Evolutionary conservation across 2,797 vertebrate species (phyloP).

Genomic region (Fringilla coelebs): DNA sequence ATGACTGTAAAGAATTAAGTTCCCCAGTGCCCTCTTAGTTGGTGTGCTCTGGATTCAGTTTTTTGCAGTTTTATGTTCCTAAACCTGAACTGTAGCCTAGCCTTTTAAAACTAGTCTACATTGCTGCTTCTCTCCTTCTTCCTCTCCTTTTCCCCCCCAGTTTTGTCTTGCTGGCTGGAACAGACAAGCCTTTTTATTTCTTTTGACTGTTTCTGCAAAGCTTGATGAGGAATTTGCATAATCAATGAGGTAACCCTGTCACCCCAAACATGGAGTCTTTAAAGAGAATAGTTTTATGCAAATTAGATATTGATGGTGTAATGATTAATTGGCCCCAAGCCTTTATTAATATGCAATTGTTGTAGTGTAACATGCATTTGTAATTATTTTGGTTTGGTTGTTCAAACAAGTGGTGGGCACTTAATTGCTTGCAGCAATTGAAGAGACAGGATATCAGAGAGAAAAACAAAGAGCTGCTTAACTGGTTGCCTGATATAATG

Average conservation of each 20-base stretch:
- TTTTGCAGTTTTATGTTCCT: neutral
- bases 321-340: slow-evolving; percentile 93
- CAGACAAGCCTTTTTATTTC: slow-evolving; percentile 86
- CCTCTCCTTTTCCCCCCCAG: accelerated
- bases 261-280: slow-evolving; percentile 92
- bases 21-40: neutral
- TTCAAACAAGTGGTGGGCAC: slow-evolving; percentile 89
- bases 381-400: slow-evolving; percentile 89
- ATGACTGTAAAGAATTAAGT: neutral
- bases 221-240: slow-evolving; percentile 93
- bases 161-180: slow-evolving; percentile 71
- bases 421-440: slow-evolving; percentile 74
- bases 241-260: slow-evolving; percentile 94
- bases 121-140: neutral
- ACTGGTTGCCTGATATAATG: neutral
- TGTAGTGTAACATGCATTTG: slow-evolving; percentile 88
- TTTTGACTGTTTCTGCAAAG: slow-evolving; percentile 86
- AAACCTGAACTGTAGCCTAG: neutral
- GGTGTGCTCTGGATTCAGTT: accelerated
- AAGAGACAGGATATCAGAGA: slow-evolving; percentile 57
- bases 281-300: slow-evolving; percentile 97
- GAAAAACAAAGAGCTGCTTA: slow-evolving; percentile 53
- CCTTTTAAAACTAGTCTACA: neutral
- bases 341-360: slow-evolving; percentile 94
- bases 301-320: slow-evolving; percentile 95